These are phyloP conservation scores for Drosophila nigromelanica DNA, from an alignment of 1,140 invertebrate genomes.

Conservation along the genomic window DNA sequence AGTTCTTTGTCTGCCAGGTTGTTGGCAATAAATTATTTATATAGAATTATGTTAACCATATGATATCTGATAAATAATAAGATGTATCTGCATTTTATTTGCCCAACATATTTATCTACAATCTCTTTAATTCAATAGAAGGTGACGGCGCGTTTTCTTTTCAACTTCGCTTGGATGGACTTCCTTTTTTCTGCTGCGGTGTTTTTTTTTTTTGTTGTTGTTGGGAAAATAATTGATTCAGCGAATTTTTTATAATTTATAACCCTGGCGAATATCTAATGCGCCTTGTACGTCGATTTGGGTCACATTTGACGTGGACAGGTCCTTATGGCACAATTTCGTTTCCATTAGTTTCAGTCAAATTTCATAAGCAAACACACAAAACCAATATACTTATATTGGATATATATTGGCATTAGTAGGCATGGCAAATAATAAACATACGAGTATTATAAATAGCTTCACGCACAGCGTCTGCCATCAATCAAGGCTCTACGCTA, in stretches of 20 bases:
- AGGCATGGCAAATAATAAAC: constrained; percentile 71
- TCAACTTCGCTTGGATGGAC: constrained; percentile 7
- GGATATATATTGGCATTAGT: constrained; percentile 53
- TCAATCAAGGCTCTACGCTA: constrained; percentile 58
- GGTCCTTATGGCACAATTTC: constrained; percentile 27
- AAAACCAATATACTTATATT: constrained; percentile 62
- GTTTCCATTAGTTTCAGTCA: constrained; percentile 76
- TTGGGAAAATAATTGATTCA: neutral
- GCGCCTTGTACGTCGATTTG: constrained; percentile 49
- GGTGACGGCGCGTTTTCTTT: constrained; percentile 33
- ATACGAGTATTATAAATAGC: constrained; percentile 74
- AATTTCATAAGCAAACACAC: constrained; percentile 71
- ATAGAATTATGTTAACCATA: no score
- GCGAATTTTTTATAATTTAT: constrained; percentile 32
- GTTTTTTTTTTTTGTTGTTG: neutral
- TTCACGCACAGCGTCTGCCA: constrained; percentile 43
- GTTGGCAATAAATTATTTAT: neutral
- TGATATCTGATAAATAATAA: no score
- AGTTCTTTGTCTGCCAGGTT: neutral
- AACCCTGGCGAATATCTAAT: constrained; percentile 34
- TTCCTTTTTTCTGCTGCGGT: neutral
- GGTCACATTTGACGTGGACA: constrained; percentile 53
- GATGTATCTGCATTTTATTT: no score
- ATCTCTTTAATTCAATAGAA: neutral
- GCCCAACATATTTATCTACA: neutral